Percentiles rank a stretch among this genome's conserved stretches.
Conservation (phyloP, 2,888 invertebrate species). For the Tenthredo distinguenda region DNA sequence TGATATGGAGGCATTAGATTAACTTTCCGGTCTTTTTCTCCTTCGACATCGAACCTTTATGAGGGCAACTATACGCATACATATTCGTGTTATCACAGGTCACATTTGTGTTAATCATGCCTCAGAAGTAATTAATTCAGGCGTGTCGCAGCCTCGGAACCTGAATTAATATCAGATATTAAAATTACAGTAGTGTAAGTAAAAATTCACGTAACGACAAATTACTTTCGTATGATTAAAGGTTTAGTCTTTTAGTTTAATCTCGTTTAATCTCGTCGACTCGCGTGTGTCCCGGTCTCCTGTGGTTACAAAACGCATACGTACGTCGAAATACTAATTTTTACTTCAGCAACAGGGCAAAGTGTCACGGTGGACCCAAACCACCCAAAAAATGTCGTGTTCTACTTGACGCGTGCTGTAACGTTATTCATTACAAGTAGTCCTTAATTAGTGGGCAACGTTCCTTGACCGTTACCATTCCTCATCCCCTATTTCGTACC, state of each 20-base stretch:
- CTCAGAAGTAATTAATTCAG: neutral
- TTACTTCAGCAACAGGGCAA: neutral
- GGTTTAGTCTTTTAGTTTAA: neutral
- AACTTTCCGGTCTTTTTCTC: neutral
- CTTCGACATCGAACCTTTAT: neutral
- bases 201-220: slow-evolving; percentile 35
- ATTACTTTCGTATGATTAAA: slow-evolving; percentile 18
- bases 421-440: neutral
- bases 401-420: neutral
- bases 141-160: neutral
- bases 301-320: neutral
- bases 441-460: neutral
- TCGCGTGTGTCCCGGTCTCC: neutral
- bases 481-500: neutral
- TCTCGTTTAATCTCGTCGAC: slow-evolving; percentile 5
- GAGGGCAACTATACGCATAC: neutral
- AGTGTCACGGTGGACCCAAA: neutral
- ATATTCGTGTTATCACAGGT: neutral
- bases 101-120: neutral
- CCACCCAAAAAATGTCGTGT: neutral
- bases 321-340: neutral
- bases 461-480: slow-evolving; percentile 14
- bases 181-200: neutral
- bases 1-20: neutral
- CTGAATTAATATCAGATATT: neutral